phyloP scores from a whole-genome alignment of 2,113 vertebrate genomes.

The Mastomys coucha region DNA sequence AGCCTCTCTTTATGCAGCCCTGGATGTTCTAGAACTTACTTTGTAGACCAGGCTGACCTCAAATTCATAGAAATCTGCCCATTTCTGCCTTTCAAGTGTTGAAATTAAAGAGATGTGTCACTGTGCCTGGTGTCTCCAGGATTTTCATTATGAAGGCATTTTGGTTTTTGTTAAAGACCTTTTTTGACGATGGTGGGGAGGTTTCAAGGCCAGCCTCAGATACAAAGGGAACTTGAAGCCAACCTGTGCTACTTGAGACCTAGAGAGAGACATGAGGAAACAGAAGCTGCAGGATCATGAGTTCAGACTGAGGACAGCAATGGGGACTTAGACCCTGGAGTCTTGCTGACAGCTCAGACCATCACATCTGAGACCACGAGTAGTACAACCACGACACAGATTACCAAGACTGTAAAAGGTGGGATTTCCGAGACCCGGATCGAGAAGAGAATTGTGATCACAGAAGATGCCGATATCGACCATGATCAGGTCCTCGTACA shows the following conservation, averaged over 20 bases:
- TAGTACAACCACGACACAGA: slow-evolving; percentile 99
- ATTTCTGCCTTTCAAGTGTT: background rate
- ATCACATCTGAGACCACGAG: slow-evolving; percentile 98
- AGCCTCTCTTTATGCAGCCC: background rate
- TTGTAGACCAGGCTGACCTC: background rate
- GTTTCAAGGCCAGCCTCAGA: background rate
- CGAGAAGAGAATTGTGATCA: slow-evolving; percentile 99
- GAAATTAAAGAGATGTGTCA: background rate
- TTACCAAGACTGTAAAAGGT: slow-evolving; percentile 99
- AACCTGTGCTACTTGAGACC: too few species aligned
- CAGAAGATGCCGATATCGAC: slow-evolving; percentile 97
- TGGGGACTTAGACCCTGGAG: slow-evolving; percentile 92
- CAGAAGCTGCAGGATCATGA: too few species aligned
- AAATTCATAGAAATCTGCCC: background rate
- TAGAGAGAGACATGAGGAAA: too few species aligned
- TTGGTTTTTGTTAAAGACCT: background rate
- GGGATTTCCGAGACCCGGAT: slow-evolving; percentile 98
- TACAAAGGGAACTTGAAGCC: too few species aligned
- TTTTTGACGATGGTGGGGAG: background rate
- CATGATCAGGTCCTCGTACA: slow-evolving; percentile 98
- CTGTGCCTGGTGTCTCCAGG: background rate
- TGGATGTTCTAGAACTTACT: background rate
- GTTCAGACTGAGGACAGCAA: slow-evolving; percentile 88
- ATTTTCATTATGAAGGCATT: background rate
- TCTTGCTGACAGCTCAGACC: slow-evolving; percentile 97